Evolutionary conservation across 2,797 vertebrate genomes (phyloP), one percentile per base, ranked within the genome.

Genomic region (Sphenopsis melanotis): DNA sequence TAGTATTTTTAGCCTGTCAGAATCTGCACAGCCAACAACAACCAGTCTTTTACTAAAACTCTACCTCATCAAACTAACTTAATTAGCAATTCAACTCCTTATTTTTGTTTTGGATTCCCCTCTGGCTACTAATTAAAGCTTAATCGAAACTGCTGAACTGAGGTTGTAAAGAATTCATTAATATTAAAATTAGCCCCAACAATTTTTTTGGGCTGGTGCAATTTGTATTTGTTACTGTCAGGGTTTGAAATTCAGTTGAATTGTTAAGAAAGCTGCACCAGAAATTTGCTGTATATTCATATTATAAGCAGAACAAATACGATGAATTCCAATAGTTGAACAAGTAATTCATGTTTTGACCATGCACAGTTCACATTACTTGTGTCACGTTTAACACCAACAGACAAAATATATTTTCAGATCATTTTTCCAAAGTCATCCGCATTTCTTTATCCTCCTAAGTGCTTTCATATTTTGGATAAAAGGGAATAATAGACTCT

Each of bases 81-180:
- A 99, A 99, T 99, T 99, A 99, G 98, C 98, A 98, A 99, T 99
- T 99, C 99, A 98, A 97, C 98, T 99, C 98, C 98, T 99, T 99
- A 99, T 99, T 99, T 99, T 99, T 99, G 99, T 99, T 99, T 98
- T 99, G 98, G 98, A 98, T 99, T 99, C 98, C 99, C 99, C 99
- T 99, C 99, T 99, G 99, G 99, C 99, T 99, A 99, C 99, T 99
- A 99, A 99, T 99, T 99, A 99, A 99, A 99, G 99, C 99, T 99
- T 99, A 99, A 99, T 99, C 98, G 98, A 99, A 99, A 99, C 98
- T 98, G 98, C 99, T 99, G 99, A 99, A 99, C 99, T 99, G 99
- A 99, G 99, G 98, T 99, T 98, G 98, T 99, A 99, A 99, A 99
- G 98, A 99, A 99, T 98, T 99, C 99, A 99, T 99, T 99, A 99